phyloP scores from a whole-genome alignment of 2,797 vertebrate genomes.

The Sitta carolinensis region DNA sequence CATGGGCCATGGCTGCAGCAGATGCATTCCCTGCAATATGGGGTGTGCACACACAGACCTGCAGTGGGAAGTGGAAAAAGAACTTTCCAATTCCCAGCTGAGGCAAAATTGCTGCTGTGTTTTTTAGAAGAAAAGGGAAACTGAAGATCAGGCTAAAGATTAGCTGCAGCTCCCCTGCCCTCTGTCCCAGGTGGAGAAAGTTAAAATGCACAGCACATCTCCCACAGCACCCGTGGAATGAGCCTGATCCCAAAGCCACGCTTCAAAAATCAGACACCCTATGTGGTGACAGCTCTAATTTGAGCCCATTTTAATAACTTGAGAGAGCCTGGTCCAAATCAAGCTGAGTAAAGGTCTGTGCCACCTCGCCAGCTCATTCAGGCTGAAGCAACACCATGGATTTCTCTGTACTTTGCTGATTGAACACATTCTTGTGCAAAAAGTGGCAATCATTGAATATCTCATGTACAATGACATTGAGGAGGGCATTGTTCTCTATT shows the following conservation, averaged over 20 bases:
- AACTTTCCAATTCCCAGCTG: neutral
- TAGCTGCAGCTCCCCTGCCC: neutral
- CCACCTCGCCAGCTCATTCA: conserved; percentile 57
- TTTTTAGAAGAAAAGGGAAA: neutral
- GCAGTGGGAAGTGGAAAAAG: neutral
- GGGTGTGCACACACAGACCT: neutral
- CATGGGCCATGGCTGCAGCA: neutral
- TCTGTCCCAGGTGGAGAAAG: neutral
- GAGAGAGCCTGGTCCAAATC: conserved; percentile 56
- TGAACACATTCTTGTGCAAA: conserved; percentile 76
- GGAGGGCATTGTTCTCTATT: conserved; percentile 76
- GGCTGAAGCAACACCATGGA: conserved; percentile 47
- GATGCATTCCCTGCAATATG: neutral
- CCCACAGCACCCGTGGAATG: neutral
- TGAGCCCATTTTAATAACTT: conserved; percentile 55
- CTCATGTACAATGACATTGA: conserved; percentile 75
- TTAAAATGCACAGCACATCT: conserved; percentile 4
- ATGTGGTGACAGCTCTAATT: conserved; percentile 29
- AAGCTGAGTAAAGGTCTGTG: conserved; percentile 64
- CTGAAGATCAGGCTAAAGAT: neutral
- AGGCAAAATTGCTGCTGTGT: neutral
- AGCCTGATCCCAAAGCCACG: neutral
- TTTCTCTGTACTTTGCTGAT: conserved; percentile 65
- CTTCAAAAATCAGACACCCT: conserved; percentile 36
- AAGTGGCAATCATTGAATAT: conserved; percentile 73